Percentiles rank a stretch among this genome's conserved stretches.
These are phyloP conservation scores for Ochropleura leucogaster DNA, from an alignment of 2,888 invertebrate genomes.

Conservation along the genomic window DNA sequence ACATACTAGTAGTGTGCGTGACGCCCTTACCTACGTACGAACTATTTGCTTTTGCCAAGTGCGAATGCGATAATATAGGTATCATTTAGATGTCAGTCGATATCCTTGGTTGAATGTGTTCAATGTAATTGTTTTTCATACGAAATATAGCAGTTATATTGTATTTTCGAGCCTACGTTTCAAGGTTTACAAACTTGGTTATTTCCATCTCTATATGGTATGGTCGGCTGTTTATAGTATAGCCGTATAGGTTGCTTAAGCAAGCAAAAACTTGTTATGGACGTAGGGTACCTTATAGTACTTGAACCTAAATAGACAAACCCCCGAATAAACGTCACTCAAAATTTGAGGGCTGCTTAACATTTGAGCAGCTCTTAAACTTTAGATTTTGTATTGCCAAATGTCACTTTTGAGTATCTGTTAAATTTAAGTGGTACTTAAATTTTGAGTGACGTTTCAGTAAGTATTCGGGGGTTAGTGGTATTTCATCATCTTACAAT, in stretches of 20 bases:
- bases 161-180: background rate
- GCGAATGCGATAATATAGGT: constrained; percentile 16
- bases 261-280: background rate
- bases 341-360: no score
- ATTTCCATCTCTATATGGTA: background rate
- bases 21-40: constrained; percentile 27
- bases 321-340: no score
- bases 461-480: no score
- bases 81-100: constrained; percentile 17
- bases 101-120: constrained; percentile 33
- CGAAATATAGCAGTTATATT: background rate
- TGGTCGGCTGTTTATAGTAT: background rate
- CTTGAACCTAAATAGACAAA: background rate
- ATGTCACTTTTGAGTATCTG: no score
- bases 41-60: constrained; percentile 8
- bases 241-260: background rate
- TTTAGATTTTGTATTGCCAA: no score
- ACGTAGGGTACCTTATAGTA: background rate
- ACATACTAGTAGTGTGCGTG: constrained; percentile 40
- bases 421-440: no score
- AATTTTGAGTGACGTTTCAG: no score
- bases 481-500: background rate
- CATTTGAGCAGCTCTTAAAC: no score
- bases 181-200: constrained; percentile 1
- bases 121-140: background rate